Evolutionary conservation across 2,888 invertebrate species (phyloP).

Genomic region (Ethmia dodecea): DNA sequence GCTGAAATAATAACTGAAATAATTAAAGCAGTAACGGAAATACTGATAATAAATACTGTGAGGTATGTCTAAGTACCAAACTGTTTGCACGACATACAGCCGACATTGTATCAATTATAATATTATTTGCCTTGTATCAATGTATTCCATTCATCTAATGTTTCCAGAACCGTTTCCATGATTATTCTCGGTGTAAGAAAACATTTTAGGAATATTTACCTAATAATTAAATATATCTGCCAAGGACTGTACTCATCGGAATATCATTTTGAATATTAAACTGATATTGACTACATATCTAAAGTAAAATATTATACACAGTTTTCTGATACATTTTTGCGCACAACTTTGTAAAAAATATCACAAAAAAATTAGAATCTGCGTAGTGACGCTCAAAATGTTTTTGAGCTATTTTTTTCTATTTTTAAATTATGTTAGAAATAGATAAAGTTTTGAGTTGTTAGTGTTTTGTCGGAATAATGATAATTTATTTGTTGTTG

Average conservation of each 20-base stretch:
- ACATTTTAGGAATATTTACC: slow-evolving; percentile 3
- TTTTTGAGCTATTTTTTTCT: slow-evolving; percentile 18
- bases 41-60: no score
- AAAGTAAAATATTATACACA: slow-evolving; percentile 39
- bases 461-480: slow-evolving; percentile 9
- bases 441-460: slow-evolving; percentile 6
- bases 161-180: slow-evolving; percentile 6
- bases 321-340: slow-evolving; percentile 48
- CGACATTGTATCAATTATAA: no score
- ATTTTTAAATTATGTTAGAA: slow-evolving; percentile 11
- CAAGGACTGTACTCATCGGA: slow-evolving; percentile 42
- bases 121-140: no score
- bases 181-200: slow-evolving; percentile 3
- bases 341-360: slow-evolving; percentile 41
- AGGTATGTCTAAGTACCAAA: no score
- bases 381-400: slow-evolving; percentile 27
- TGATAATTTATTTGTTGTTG: slow-evolving; percentile 43
- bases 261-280: slow-evolving; percentile 44
- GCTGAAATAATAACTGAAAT: no score
- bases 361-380: slow-evolving; percentile 29
- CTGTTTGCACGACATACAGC: no score
- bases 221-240: slow-evolving; percentile 14
- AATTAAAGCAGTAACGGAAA: no score
- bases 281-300: slow-evolving; percentile 46
- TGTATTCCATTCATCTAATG: not conserved